Evolutionary conservation across 2,888 invertebrate species (phyloP).

Genomic region (Cosmorhoe ocellata): DNA sequence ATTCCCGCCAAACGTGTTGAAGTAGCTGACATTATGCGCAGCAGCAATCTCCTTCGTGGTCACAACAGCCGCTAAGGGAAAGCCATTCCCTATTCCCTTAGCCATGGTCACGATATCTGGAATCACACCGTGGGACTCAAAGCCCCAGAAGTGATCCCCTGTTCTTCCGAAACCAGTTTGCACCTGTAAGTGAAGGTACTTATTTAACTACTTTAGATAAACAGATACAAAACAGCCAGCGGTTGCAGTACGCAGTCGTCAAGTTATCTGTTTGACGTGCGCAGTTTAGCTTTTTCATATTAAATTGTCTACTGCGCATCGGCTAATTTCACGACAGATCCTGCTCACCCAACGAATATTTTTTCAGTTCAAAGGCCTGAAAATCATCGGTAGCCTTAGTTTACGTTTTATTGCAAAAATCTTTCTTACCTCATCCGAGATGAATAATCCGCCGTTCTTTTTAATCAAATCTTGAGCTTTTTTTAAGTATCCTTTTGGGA

Average conservation of each 20-base stretch:
- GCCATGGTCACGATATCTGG: constrained; percentile 99
- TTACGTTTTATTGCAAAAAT: too few relatives aligned
- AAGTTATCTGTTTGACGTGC: too few relatives aligned
- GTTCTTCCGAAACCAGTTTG: constrained; percentile 98
- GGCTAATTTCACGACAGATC: too few relatives aligned
- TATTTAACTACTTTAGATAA: too few relatives aligned
- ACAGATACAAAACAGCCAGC: too few relatives aligned
- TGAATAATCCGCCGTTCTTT: constrained; percentile 92
- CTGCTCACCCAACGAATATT: too few relatives aligned
- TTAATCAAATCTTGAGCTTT: constrained; percentile 90
- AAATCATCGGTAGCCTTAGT: too few relatives aligned
- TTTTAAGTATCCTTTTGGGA: constrained; percentile 92
- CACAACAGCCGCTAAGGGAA: constrained; percentile 96
- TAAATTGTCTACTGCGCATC: too few relatives aligned
- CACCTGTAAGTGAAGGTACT: constrained; percentile 81
- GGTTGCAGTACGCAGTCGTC: too few relatives aligned
- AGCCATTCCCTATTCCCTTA: constrained; percentile 97
- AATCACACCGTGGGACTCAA: constrained; percentile 90
- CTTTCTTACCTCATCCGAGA: constrained; percentile 95
- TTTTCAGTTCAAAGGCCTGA: too few relatives aligned
- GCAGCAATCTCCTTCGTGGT: constrained; percentile 94
- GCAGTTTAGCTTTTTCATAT: too few relatives aligned
- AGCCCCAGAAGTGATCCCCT: constrained; percentile 98
- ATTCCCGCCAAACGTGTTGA: constrained; percentile 98
- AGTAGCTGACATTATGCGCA: constrained; percentile 90